phyloP scores from a whole-genome alignment of 2,888 invertebrate species.

The Ametastegia equiseti region DNA sequence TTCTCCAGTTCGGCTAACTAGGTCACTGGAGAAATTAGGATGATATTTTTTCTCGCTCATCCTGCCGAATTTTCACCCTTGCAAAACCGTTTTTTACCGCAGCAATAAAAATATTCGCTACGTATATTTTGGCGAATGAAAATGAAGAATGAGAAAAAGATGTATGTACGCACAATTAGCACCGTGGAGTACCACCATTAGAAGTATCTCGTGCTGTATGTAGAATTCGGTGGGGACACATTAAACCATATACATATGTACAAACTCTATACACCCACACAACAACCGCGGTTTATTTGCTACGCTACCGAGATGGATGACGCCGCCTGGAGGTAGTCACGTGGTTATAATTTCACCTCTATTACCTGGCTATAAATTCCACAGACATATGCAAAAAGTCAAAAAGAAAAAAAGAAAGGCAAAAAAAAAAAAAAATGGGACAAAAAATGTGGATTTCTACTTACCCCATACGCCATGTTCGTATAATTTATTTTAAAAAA shows the following conservation, averaged over 20 bases:
- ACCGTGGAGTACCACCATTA: constrained; percentile 16
- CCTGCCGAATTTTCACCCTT: neutral
- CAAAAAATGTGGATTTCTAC: neutral
- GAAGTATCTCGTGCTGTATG: neutral
- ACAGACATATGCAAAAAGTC: neutral
- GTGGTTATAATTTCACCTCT: constrained; percentile 39
- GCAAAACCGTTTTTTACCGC: neutral
- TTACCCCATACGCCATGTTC: neutral
- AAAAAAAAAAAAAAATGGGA: neutral
- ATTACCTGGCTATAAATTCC: constrained; percentile 43
- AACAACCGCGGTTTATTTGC: constrained; percentile 36
- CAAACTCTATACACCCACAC: neutral
- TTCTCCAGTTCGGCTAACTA: neutral
- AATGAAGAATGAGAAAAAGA: too few relatives aligned
- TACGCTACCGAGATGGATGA: constrained; percentile 32
- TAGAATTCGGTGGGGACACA: constrained; percentile 10
- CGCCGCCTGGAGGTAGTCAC: constrained; percentile 23
- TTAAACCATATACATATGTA: neutral
- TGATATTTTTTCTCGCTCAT: neutral
- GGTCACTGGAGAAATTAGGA: neutral
- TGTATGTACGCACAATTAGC: constrained; percentile 35
- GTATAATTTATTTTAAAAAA: neutral
- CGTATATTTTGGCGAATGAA: too few relatives aligned
- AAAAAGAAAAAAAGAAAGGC: neutral
- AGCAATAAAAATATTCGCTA: too few relatives aligned